Base-by-base conservation (phyloP, 2,113 vertebrate genomes). In the Chaenocephalus aceratus region DNA sequence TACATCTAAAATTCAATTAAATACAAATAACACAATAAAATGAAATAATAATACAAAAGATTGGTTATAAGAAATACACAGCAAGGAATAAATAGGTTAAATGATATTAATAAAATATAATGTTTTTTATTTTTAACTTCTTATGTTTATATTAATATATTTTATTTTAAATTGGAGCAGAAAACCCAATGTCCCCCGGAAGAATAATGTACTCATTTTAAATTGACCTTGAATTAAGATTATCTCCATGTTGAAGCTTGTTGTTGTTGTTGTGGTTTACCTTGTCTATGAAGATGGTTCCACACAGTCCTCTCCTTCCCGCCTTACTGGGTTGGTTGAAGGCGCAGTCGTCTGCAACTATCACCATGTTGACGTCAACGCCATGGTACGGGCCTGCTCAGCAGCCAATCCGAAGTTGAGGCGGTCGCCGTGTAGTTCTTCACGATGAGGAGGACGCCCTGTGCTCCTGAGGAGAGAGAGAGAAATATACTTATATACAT, bases 341-440 rank as follows among this genome's bases (percentile, higher is more conserved):
- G 75, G 98, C 97, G 0, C 96, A 96, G 91, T 99, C 98, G 0
- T 99, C 98, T 0, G 95, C 97, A 0, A 99, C 91, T 59, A 99
- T 93, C 88, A 97, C 96, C 97, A 98, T 97, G 54, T 93, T 90
- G 18, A 97, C 96, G 0, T 85, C 13, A 0, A 96, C 86, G 0
- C 96, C 97, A 14, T 95, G 95, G 0, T 94, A 49, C 84, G 95
- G 0, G 97, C 97, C 88, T 96, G 96, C 87, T 99, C 98, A 16
- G 96, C 91, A 0, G 98, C 98, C 81, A 99, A 62, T 14, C 98
- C 97, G 0, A 99, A 99, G 92, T 98, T 99, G 26, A 99, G 96
- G 0, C 97, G 95, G 77, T 99, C 98, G 5, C 98, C 98, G 98
- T 99, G 94, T 99, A 99, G 93, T 99, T 99, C 95, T 97, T 99